Evolutionary conservation across 2,797 vertebrate genomes (phyloP), one percentile per base, ranked within the genome.

Genomic region (Fratercula arctica): DNA sequence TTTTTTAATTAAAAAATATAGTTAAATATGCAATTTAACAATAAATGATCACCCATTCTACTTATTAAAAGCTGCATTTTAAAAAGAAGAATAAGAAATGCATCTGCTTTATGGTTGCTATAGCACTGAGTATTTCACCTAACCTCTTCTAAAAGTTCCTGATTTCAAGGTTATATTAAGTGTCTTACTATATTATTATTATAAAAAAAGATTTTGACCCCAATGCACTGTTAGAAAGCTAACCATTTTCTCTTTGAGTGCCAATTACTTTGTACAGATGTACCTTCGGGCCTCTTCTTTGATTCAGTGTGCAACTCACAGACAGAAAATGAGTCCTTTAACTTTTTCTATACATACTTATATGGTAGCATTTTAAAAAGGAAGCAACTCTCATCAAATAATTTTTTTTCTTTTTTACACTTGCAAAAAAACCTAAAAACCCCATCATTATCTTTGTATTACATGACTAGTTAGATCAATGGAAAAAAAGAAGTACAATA

Each of bases 191-290:
- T 89, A 94, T 91, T 85, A 91, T 74, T 96, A 92, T 85, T 69
- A 94, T 92, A 94, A 94, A 59, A 91, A 93, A 77, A 94, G 87
- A 92, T 95, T 96, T 91, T 95, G 87, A 93, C 87, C 87, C 69
- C 75, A 87, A 51, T 95, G 95, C 92, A 95, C 95, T 90, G 93
- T 89, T 92, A 96, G 96, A 92, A 96, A 97, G 93, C 93, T 94
- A 95, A 95, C 93, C 96, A 97, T 95, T 97, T 96, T 96, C 91
- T 97, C 96, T 94, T 95, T 90, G 95, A 97, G 97, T 97, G 96
- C 96, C 96, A 97, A 97, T 97, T 97, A 96, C 95, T 97, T 96
- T 87, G 90, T 96, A 95, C 97, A 97, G 93, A 97, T 95, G 89
- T 94, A 95, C 96, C 95, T 96, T 87, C 76, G 3, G 79, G 94